A percentile compares a stretch with the other conserved stretches of the same genome.
Conservation (phyloP, 2,888 invertebrate species). For the Athetis lepigone region DNA sequence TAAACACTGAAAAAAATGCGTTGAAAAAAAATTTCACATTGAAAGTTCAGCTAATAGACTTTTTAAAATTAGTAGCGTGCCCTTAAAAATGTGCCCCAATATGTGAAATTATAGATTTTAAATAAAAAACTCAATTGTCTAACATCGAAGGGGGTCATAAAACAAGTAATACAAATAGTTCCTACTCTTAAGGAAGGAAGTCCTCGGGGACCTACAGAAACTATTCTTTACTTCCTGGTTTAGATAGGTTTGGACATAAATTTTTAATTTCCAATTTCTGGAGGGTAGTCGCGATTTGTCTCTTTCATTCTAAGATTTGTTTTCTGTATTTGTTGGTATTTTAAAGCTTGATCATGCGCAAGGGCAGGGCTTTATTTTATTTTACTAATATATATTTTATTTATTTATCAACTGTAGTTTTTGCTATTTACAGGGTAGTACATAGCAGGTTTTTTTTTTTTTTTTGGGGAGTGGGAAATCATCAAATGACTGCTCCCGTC, state of each 20-base stretch:
- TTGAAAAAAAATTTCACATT: too few species aligned
- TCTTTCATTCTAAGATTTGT: background rate
- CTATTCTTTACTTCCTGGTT: slow-evolving; percentile 42
- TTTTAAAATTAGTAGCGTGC: too few species aligned
- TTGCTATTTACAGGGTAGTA: too few species aligned
- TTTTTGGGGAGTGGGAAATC: too few species aligned
- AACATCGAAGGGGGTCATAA: background rate
- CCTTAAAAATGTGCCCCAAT: too few species aligned
- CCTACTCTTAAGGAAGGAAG: background rate
- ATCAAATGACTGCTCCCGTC: too few species aligned
- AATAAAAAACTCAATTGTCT: background rate
- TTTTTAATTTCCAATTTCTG: slow-evolving; percentile 50
- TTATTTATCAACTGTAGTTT: too few species aligned
- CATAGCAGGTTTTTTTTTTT: too few species aligned
- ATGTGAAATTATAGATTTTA: background rate
- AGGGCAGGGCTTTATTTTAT: background rate
- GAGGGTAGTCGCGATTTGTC: slow-evolving; percentile 26
- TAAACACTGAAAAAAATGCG: too few species aligned
- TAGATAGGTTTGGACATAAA: slow-evolving; percentile 20
- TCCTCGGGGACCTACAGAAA: slow-evolving; percentile 45
- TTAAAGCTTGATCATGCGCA: background rate
- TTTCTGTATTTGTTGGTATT: background rate
- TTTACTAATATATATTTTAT: too few species aligned
- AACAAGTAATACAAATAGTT: slow-evolving; percentile 33
- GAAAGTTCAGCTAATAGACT: too few species aligned